Base-by-base conservation (phyloP, 2,797 vertebrate species). In the Parauchenoglanis punctatus region DNA sequence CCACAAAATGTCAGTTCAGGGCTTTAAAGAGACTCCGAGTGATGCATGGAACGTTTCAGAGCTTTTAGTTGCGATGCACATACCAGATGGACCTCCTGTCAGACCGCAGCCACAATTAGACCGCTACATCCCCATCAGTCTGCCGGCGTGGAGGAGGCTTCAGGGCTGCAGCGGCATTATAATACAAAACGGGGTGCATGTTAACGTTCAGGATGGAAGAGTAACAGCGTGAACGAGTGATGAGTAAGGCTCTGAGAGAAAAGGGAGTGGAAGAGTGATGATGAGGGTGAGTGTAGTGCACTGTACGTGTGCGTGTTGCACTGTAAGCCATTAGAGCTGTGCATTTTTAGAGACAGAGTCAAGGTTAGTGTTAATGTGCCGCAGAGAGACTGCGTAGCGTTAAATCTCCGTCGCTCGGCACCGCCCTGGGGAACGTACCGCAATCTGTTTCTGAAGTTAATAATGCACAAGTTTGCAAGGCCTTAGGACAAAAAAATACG, bases 51-150 rank as follows among this genome's bases (percentile, higher is more conserved):
- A 68, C 3, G 10, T 23, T 61, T 73, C 28, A 77, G 25, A 40
- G 52, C 67, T 89, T 70, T 76, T 25, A 52, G 78, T 65, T 10
- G 18, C 31, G 61, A 87, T 82, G 0, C 2, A 63, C 58, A 63
- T 23, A 44, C 13, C 31, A 59, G 58, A 63, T 1, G 35, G 12
- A 61, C 10, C 18, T 81, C 56, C 35, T 40, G 35, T 81, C 78
- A 44, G 56, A 61, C 31, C 6, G 20, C 56, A 61, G 56, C 20
- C 1, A 23, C 58, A n/a, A 46, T n/a, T 25, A n/a, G 31, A 61
- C 75, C 1, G 31, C 49, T 0, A 31, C 76, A 28, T 46, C 75
- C 75, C 17, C 77, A 61, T 81, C 56, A 44, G 11, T 78, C 76
- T 78, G 52, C 76, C 4, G 18, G 11, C 20, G 54, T 35, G 6